Evolutionary conservation across 1,140 invertebrate species (phyloP), one percentile per base, ranked within the genome.

Genomic region (Drosophila lowei): DNA sequence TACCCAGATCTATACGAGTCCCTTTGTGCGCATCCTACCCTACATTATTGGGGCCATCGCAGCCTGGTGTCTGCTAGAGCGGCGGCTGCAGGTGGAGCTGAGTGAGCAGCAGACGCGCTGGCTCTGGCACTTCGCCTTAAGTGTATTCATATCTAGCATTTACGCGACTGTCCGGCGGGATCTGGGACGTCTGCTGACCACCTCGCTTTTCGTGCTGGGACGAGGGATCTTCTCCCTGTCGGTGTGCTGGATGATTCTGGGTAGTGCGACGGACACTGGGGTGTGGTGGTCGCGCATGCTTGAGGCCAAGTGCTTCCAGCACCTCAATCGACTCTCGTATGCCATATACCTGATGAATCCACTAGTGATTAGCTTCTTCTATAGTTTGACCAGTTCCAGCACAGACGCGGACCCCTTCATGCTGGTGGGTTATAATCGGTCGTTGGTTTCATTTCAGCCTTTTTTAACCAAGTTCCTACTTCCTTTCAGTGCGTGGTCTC

Each of bases 301-400:
- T 28, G 90, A 91, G 43, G 72, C 72, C 8, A 79, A 73, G 6
- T 48, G 72, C 6, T 91, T 91, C 47, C 90, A 91, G 64, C 91
- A 91, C 11, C 25, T 90, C 6, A 91, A 91, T 68, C 85, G 89
- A 1, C 44, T 91, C 8, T 81, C 91, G 9, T 91, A 91, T 60
- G 90, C 67, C 8, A 89, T 91, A 38, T 91, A 91, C 56, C 71
- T 91, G 30, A 30, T 91, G 0, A 91, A 91, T 89, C 90, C 91
- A 1, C 43, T 91, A 15, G 76, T 91, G 6, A 90, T 91, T 34
- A 61, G 78, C 3, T 44, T 91, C 6, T 55, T 90, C 18, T 91
- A 81, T 25, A 75, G 89, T 9, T 65, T 89, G 6, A 86, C 80
- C 8, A 85, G 53, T 11, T 55, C 79, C 6, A 88, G 86, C 44